Evolutionary conservation across 2,113 vertebrate species (phyloP), one percentile per base, ranked within the genome.

Genomic region (Cryptotis parvus): DNA sequence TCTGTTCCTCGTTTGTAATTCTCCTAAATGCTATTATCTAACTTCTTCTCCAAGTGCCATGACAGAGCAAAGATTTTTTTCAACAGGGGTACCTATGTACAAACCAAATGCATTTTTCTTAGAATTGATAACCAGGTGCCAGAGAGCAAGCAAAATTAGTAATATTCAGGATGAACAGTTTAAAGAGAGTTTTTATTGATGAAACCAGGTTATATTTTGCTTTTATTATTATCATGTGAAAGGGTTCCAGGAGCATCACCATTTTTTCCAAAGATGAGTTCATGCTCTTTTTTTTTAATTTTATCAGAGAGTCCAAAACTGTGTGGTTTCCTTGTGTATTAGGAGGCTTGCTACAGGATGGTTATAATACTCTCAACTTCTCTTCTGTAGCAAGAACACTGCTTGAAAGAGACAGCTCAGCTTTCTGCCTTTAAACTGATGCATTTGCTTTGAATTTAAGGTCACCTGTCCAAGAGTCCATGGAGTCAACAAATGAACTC

Each of bases 1-100:
- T 98, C 98, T 97, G 97, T 98, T 98, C 98, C 98, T 96, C 85
- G 83, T 98, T 98, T 97, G 92, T 95, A 89, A 94, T 92, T 95
- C 96, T 95, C 87, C 96, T 97, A 95, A 96, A 94, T 80, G 92
- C 29, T 83, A 77, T 94, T 91, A 96, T 95, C 92, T 92, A 95
- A 93, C 95, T 97, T 98, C 97, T 95, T 92, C 97, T 97, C 94
- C 84, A 96, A 96, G 93, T 2, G 39, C 58, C 24, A 39, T 96
- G 96, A 97, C 94, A 90, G 94, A 91, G 94, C 94, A 95, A 91
- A 93, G 92, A 76, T 79, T 72, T 3, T 65, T 29, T 83, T 58
- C 29, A 52, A 1, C 22, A 26, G 43, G 35, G 41, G 37, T 55
- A 90, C 78, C 88, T 94, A 75, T 79, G 41, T 76, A 41, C 31